Conservation (phyloP, 2,113 vertebrate species). For the Lepus timidus region DNA sequence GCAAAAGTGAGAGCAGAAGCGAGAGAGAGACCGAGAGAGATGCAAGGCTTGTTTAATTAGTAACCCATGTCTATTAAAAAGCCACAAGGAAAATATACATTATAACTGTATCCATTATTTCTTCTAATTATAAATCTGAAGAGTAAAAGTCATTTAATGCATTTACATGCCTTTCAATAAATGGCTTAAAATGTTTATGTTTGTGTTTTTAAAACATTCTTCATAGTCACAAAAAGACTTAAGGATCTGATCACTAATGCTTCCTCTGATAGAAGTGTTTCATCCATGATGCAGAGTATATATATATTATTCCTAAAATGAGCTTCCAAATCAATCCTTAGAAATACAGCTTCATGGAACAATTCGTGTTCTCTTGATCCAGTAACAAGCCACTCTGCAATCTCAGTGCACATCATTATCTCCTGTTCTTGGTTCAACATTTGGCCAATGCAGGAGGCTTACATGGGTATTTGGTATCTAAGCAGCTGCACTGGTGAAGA, state of each 20-base stretch:
- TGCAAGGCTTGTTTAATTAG: not conserved
- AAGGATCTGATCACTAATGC: not conserved
- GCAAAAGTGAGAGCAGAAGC: not conserved
- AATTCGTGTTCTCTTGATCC: not conserved
- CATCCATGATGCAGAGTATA: not conserved
- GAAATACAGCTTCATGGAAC: not conserved
- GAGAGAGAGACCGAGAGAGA: not conserved
- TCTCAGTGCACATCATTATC: fast-evolving
- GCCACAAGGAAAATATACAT: slow-evolving; percentile 6
- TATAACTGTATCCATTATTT: not conserved
- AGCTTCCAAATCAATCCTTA: not conserved
- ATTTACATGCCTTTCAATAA: slow-evolving; percentile 60
- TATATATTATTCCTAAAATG: not conserved
- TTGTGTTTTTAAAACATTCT: slow-evolving; percentile 40
- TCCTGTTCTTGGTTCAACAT: not conserved
- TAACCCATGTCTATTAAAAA: slow-evolving; percentile 20
- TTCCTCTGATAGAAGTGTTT: not conserved
- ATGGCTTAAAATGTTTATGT: slow-evolving; percentile 56
- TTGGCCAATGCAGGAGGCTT: not conserved
- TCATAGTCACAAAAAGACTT: not conserved
- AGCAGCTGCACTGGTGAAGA: not conserved
- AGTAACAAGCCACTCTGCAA: not conserved
- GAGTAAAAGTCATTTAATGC: not conserved
- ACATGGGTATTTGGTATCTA: not conserved
- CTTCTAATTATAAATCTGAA: slow-evolving; percentile 12